These are phyloP conservation scores for Agrypnia vestita DNA, from an alignment of 1,140 invertebrate genomes.

Conservation along the genomic window DNA sequence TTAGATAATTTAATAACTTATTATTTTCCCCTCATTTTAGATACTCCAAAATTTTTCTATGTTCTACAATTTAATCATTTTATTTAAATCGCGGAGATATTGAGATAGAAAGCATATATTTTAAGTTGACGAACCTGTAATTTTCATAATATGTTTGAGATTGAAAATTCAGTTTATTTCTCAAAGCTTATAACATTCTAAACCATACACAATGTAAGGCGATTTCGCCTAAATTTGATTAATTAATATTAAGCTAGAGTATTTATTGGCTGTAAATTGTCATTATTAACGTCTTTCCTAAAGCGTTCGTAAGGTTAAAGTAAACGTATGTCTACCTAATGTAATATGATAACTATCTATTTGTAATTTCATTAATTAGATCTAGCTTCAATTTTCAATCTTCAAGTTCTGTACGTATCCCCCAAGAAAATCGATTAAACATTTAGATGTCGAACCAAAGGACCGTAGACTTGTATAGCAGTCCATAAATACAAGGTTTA, in stretches of 20 bases:
- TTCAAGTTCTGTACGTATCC: constrained; percentile 41
- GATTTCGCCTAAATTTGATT: constrained; percentile 60
- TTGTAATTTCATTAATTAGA: constrained; percentile 51
- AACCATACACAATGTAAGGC: constrained; percentile 61
- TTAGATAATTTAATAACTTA: not conserved
- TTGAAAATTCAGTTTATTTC: constrained; percentile 47
- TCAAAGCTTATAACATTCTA: constrained; percentile 39
- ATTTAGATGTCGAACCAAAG: constrained; percentile 33
- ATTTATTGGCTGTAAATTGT: constrained; percentile 61
- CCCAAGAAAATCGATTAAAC: not conserved
- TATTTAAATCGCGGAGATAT: not conserved
- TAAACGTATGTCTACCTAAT: constrained; percentile 25
- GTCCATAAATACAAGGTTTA: no score
- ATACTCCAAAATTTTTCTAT: not conserved
- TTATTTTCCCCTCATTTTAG: not conserved
- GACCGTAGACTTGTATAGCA: constrained; percentile 1
- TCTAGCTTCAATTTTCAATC: constrained; percentile 52
- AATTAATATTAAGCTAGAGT: constrained; percentile 54
- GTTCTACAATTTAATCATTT: not conserved
- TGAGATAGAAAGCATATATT: no score
- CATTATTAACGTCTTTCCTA: constrained; percentile 47
- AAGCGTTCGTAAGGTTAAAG: constrained; percentile 28
- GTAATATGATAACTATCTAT: constrained; percentile 24
- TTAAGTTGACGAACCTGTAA: not conserved
- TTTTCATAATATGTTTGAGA: constrained; percentile 13